Percentiles rank a stretch among this genome's conserved stretches.
These are phyloP conservation scores for Bombus superbus DNA, from an alignment of 1,140 invertebrate genomes.

Conservation along the genomic window DNA sequence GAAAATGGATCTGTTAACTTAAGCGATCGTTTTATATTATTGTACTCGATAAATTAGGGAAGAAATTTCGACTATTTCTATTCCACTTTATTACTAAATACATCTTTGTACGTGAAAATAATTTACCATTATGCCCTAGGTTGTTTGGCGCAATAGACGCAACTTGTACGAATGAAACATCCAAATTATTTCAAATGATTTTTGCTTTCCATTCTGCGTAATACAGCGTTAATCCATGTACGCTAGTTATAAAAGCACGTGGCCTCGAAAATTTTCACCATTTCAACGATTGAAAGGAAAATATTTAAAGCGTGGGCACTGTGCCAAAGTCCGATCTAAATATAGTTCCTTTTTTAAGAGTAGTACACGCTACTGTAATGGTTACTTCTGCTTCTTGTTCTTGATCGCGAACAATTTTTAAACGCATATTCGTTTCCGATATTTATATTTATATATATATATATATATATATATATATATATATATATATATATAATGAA, in stretches of 20 bases:
- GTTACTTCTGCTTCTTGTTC: conserved; percentile 10
- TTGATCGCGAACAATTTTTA: background rate
- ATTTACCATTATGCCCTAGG: too few relatives aligned
- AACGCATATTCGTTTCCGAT: background rate
- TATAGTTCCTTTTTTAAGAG: conserved; percentile 73
- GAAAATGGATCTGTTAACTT: conserved; percentile 19
- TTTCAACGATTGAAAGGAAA: conserved; percentile 70
- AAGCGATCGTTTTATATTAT: background rate
- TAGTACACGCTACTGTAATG: conserved; percentile 11
- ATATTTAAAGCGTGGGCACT: conserved; percentile 71
- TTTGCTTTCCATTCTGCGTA: background rate
- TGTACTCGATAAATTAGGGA: background rate
- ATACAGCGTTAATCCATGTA: background rate
- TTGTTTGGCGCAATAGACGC: background rate
- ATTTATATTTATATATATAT: too few relatives aligned
- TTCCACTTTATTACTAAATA: background rate
- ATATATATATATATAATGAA: too few relatives aligned
- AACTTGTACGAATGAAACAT: background rate
- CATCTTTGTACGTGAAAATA: too few relatives aligned
- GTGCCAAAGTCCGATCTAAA: conserved; percentile 74
- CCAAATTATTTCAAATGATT: background rate
- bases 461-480: too few relatives aligned
- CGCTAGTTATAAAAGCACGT: conserved; percentile 3
- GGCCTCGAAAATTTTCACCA: conserved; percentile 52
- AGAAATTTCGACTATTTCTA: background rate